phyloP scores from a whole-genome alignment of 2,888 invertebrate genomes.

The Clitarchus hookeri region DNA sequence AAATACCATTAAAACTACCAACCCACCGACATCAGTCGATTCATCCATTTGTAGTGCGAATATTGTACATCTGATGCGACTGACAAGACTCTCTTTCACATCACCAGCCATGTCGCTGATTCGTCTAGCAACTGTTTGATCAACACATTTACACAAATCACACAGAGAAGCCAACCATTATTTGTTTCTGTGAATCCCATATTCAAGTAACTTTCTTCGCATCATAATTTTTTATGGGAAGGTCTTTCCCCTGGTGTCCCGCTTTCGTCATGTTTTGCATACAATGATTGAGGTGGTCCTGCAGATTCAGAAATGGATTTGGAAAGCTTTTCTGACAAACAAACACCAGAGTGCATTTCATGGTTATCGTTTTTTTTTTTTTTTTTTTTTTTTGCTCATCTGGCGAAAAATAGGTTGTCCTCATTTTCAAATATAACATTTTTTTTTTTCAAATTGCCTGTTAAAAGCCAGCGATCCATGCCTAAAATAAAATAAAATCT shows the following conservation, averaged over 20 bases:
- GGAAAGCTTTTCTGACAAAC: conserved; percentile 51
- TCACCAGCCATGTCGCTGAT: background rate
- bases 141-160: background rate
- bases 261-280: background rate
- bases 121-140: background rate
- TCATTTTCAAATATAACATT: no score
- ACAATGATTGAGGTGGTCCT: background rate
- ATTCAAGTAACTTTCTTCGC: background rate
- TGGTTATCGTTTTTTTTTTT: no score
- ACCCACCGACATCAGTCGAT: no score
- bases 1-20: background rate
- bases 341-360: no score
- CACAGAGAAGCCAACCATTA: background rate
- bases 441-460: no score
- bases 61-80: background rate
- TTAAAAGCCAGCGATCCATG: no score
- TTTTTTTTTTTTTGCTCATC: no score
- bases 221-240: no score
- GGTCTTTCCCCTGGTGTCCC: background rate
- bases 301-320: no score
- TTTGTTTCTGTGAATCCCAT: background rate
- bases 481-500: no score
- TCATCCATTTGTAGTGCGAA: background rate
- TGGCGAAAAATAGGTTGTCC: no score
- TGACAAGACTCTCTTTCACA: background rate